Conservation (phyloP, 2,888 invertebrate genomes). For the Nymphalis urticae region DNA sequence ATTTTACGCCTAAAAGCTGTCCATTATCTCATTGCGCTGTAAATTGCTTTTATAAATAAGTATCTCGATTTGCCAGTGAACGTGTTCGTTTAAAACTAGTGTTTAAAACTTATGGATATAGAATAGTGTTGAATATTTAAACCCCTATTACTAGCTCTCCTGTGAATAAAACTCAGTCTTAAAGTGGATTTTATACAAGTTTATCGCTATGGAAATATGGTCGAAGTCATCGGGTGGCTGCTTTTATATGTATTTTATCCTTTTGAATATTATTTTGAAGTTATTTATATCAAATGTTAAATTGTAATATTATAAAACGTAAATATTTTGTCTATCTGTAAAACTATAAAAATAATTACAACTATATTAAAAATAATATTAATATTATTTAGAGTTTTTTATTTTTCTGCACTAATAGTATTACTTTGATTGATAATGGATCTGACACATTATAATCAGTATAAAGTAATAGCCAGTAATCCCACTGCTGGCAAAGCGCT, state of each 20-base stretch:
- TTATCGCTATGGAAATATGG: slow-evolving; percentile 29
- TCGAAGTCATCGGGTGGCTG: slow-evolving; percentile 12
- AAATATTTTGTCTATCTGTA: too few species aligned
- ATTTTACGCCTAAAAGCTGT: slow-evolving; percentile 13
- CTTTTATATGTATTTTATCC: slow-evolving; percentile 1
- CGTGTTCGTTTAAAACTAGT: slow-evolving; percentile 37
- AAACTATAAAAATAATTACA: too few species aligned
- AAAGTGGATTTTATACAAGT: slow-evolving; percentile 26
- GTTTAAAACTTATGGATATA: slow-evolving; percentile 39
- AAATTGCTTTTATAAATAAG: slow-evolving; percentile 30
- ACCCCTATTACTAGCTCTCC: slow-evolving; percentile 30
- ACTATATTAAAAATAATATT: too few species aligned
- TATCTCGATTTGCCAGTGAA: slow-evolving; percentile 27
- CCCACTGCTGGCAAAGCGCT: too few species aligned
- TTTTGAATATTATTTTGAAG: neutral
- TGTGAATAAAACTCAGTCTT: slow-evolving; percentile 31
- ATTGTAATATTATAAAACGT: too few species aligned
- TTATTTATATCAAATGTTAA: too few species aligned
- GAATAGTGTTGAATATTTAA: slow-evolving; percentile 40
- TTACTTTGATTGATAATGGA: too few species aligned
- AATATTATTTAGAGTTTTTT: too few species aligned
- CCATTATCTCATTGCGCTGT: slow-evolving; percentile 13
- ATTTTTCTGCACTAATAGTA: too few species aligned
- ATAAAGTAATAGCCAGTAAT: too few species aligned
- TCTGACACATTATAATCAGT: too few species aligned